Evolutionary conservation across 1,140 invertebrate genomes (phyloP).

Genomic region (Cecropterus lyciades): DNA sequence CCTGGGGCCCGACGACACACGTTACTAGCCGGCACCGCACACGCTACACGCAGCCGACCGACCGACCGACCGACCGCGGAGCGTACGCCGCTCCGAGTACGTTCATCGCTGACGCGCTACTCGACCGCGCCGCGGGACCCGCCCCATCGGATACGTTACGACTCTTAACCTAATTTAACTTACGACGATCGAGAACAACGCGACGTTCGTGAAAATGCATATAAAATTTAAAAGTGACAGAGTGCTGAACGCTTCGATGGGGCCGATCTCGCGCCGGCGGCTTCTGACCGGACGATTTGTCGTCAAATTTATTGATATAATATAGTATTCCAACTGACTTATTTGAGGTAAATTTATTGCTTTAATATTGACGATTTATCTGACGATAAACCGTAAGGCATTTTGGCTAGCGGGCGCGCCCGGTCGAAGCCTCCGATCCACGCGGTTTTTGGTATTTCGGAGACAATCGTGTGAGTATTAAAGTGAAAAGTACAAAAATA

Average conservation of each 20-base stretch:
- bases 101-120: too few species aligned
- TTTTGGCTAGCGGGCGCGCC: slow-evolving; percentile 38
- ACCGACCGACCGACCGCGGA: slow-evolving; percentile 31
- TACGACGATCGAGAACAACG: background rate
- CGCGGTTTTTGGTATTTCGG: slow-evolving; percentile 12
- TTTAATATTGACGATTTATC: slow-evolving; percentile 39
- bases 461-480: slow-evolving; percentile 27
- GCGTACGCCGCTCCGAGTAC: slow-evolving; percentile 37
- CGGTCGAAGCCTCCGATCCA: slow-evolving; percentile 45
- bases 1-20: slow-evolving; percentile 62
- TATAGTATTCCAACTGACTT: slow-evolving; percentile 16
- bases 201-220: slow-evolving; percentile 4
- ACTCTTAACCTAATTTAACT: background rate
- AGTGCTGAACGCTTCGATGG: slow-evolving; percentile 33
- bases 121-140: slow-evolving; percentile 36
- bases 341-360: slow-evolving; percentile 30
- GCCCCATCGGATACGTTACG: slow-evolving; percentile 9
- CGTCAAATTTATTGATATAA: slow-evolving; percentile 45
- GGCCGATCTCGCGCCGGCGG: slow-evolving; percentile 47
- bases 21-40: slow-evolving; percentile 40
- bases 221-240: slow-evolving; percentile 17
- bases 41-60: slow-evolving; percentile 15
- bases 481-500: slow-evolving; percentile 55
- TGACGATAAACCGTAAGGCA: slow-evolving; percentile 47
- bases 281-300: slow-evolving; percentile 46